phyloP scores from a whole-genome alignment of 2,888 invertebrate species.

The Phyto melanocephala region DNA sequence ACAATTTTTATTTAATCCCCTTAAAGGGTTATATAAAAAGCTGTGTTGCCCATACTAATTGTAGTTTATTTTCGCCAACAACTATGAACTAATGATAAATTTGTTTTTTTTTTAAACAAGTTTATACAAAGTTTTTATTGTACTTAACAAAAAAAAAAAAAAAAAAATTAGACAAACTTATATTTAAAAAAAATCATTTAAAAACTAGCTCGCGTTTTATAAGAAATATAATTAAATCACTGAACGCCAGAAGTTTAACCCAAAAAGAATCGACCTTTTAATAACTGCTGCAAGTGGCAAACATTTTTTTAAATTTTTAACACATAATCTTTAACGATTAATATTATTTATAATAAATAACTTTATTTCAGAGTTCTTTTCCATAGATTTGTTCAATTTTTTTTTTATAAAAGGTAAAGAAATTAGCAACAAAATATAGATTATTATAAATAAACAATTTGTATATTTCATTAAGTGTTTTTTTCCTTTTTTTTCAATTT shows the following conservation, averaged over 20 bases:
- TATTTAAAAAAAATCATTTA: neutral
- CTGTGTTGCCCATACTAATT: neutral
- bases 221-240: neutral
- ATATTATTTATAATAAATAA: constrained; percentile 4
- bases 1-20: neutral
- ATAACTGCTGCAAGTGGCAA: neutral
- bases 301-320: neutral
- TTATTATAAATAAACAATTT: constrained; percentile 13
- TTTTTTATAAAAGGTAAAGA: neutral
- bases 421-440: neutral
- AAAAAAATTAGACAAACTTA: neutral
- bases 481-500: neutral
- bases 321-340: neutral
- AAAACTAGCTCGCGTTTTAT: neutral
- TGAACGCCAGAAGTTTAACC: neutral
- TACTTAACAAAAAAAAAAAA: neutral
- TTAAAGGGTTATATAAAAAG: neutral
- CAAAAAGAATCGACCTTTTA: neutral
- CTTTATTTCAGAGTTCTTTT: neutral
- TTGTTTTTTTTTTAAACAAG: neutral
- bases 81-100: neutral
- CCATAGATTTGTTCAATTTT: neutral
- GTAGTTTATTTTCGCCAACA: neutral
- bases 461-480: constrained; percentile 1
- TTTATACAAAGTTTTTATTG: neutral